These are phyloP conservation scores for Nephrotoma guestfalica DNA, from an alignment of 2,888 invertebrate species.

Conservation along the genomic window DNA sequence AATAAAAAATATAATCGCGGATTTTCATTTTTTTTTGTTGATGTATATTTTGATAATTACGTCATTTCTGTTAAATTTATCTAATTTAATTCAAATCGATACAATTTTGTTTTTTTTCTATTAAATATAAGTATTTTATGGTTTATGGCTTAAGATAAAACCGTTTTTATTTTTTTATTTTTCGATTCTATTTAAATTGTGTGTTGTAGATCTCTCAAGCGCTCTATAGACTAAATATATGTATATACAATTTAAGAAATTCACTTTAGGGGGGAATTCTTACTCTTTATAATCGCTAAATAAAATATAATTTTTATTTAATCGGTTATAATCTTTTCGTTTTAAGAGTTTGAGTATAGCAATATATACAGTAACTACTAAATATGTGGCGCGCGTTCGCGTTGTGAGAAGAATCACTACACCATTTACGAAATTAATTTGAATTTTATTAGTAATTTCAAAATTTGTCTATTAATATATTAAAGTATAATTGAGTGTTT, in stretches of 20 bases:
- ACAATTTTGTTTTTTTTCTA: neutral
- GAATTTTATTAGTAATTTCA: neutral
- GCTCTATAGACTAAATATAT: neutral
- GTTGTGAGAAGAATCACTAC: neutral
- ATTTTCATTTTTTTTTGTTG: neutral
- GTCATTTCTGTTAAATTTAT: neutral
- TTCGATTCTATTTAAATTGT: neutral
- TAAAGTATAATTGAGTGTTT: neutral
- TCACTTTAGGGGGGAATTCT: neutral
- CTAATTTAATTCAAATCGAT: neutral
- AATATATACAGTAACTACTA: neutral
- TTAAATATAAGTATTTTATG: neutral
- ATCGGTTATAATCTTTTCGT: neutral
- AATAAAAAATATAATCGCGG: neutral
- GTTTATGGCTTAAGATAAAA: neutral
- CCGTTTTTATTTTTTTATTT: neutral
- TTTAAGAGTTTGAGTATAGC: neutral
- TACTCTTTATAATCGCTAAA: neutral
- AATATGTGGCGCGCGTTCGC: neutral
- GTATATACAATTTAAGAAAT: neutral
- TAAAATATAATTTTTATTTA: neutral
- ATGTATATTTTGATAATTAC: neutral
- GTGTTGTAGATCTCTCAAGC: neutral
- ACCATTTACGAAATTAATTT: neutral
- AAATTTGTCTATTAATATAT: neutral